Conservation (phyloP, 1,140 invertebrate species). For the Triops longicaudatus region DNA sequence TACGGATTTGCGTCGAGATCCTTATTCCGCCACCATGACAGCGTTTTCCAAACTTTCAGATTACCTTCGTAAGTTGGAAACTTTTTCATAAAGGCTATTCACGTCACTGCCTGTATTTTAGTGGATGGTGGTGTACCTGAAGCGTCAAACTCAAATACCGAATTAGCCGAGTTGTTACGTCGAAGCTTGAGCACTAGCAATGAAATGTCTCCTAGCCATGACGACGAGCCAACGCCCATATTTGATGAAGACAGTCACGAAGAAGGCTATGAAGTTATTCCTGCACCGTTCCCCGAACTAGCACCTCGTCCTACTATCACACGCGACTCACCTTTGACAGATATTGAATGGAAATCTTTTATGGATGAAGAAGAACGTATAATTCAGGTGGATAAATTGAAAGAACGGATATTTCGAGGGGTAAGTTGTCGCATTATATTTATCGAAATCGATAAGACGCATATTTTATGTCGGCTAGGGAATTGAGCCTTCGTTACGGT, state of each 20-base stretch:
- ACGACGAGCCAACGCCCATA: not conserved
- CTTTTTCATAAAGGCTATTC: slow-evolving; percentile 25
- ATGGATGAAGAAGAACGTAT: slow-evolving; percentile 64
- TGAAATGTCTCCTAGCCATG: not conserved
- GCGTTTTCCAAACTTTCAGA: slow-evolving; percentile 76
- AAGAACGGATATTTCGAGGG: slow-evolving; percentile 79
- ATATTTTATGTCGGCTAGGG: slow-evolving; percentile 45
- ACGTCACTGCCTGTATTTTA: slow-evolving; percentile 33
- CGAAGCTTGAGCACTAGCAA: slow-evolving; percentile 16
- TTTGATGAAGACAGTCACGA: not conserved
- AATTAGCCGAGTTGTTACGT: slow-evolving; percentile 45
- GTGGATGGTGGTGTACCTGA: slow-evolving; percentile 34
- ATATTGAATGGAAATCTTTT: slow-evolving; percentile 66
- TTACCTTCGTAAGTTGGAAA: slow-evolving; percentile 42
- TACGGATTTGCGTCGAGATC: slow-evolving; percentile 59
- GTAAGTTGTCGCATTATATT: slow-evolving; percentile 46
- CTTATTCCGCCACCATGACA: slow-evolving; percentile 68
- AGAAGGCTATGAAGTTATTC: slow-evolving; percentile 58
- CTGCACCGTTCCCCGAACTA: slow-evolving; percentile 45
- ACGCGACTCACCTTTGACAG: slow-evolving; percentile 58
- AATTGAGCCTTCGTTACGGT: slow-evolving; percentile 57
- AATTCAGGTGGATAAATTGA: slow-evolving; percentile 55
- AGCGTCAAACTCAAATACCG: slow-evolving; percentile 41
- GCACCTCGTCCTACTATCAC: slow-evolving; percentile 39
- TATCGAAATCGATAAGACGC: not conserved